Conservation (phyloP, 2,797 vertebrate genomes). For the Myotis planiceps region DNA sequence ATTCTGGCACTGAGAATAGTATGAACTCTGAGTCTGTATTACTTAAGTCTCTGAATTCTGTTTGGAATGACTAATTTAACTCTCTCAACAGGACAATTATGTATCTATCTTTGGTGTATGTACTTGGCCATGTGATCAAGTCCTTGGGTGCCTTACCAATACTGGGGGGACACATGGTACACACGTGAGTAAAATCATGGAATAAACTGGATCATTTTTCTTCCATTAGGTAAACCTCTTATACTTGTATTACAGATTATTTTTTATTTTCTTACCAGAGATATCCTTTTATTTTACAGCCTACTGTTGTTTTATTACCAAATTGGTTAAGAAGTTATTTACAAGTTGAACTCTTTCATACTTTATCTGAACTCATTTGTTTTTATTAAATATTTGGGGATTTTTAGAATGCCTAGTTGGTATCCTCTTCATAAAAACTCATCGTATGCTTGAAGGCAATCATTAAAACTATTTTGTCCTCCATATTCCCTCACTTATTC, state of each 20-base stretch:
- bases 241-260: slow-evolving; percentile 27
- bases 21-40: not conserved
- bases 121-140: slow-evolving; percentile 96
- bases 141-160: slow-evolving; percentile 95
- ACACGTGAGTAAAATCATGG: slow-evolving; percentile 91
- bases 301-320: not conserved
- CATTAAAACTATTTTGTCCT: not conserved
- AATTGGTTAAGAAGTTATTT: not conserved
- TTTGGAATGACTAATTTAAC: slow-evolving; percentile 37
- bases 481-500: not conserved
- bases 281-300: slow-evolving; percentile 12
- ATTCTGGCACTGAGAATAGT: slow-evolving; percentile 3
- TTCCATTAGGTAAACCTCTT: not conserved
- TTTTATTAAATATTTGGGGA: slow-evolving; percentile 35
- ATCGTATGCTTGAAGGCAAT: slow-evolving; percentile 38
- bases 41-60: not conserved
- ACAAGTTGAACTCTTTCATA: slow-evolving; percentile 16
- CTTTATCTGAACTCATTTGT: not conserved
- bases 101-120: slow-evolving; percentile 96
- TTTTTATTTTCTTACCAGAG: slow-evolving; percentile 29
- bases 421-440: slow-evolving; percentile 4
- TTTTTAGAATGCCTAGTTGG: not conserved
- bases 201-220: not conserved
- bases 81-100: slow-evolving; percentile 94
- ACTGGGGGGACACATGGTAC: slow-evolving; percentile 89